Conservation (phyloP, 1,140 invertebrate genomes). For the Zaprionus ornatus region DNA sequence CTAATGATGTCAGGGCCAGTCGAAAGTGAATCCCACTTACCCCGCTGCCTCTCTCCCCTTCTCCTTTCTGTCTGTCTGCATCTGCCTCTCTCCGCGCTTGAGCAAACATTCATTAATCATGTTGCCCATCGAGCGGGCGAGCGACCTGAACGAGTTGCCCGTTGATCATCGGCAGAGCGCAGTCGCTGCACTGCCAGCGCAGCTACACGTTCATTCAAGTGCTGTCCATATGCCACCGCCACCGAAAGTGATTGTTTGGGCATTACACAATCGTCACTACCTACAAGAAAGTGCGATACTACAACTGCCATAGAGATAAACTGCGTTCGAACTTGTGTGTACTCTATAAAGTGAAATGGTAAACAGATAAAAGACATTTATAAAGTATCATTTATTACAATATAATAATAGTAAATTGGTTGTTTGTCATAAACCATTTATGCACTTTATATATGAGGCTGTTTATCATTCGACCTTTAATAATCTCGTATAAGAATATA, state of each 20-base stretch:
- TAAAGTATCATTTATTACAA: neutral
- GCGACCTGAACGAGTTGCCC: conserved; percentile 28
- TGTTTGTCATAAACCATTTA: no score
- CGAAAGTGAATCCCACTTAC: conserved; percentile 1
- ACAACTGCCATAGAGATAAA: neutral
- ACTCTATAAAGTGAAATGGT: conserved; percentile 8
- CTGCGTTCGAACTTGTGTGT: neutral
- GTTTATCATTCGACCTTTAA: no score
- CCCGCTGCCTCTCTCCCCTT: neutral
- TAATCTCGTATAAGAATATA: no score
- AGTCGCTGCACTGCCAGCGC: conserved; percentile 32
- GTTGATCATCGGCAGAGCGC: conserved; percentile 27
- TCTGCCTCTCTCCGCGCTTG: neutral
- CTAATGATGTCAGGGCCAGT: conserved; percentile 54
- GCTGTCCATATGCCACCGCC: conserved; percentile 34
- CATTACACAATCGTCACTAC: conserved; percentile 47
- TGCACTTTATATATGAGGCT: no score
- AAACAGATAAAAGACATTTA: neutral
- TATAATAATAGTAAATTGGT: neutral
- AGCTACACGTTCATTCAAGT: conserved; percentile 36
- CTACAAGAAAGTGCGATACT: conserved; percentile 41
- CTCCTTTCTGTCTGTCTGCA: no score
- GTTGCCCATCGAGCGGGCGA: conserved; percentile 15
- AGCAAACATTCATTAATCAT: conserved; percentile 51
- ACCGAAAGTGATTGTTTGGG: conserved; percentile 57